These are phyloP conservation scores for Pyrrhura leucotis DNA, from an alignment of 2,797 vertebrate species.

Conservation along the genomic window DNA sequence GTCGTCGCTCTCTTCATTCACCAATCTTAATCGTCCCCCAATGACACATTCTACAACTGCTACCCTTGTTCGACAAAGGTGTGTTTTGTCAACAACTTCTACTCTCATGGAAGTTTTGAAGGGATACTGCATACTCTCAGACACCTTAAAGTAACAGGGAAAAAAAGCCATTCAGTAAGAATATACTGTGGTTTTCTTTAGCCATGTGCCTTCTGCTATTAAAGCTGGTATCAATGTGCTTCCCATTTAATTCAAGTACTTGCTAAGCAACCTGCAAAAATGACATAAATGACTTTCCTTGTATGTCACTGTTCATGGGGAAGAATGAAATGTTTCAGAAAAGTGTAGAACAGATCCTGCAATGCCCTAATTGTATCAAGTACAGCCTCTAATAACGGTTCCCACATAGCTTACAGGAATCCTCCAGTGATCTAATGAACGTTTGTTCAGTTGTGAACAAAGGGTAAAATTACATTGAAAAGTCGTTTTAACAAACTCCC, in stretches of 20 bases:
- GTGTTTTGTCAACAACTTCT: slow-evolving; percentile 97
- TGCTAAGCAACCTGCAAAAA: not conserved
- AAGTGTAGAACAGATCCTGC: not conserved
- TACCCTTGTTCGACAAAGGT: slow-evolving; percentile 94
- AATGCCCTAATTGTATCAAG: not conserved
- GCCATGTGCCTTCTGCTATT: not conserved
- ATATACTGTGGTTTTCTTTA: not conserved
- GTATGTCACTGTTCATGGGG: not conserved
- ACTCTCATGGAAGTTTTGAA: slow-evolving; percentile 98
- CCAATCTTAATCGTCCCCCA: slow-evolving; percentile 91
- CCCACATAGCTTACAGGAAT: not conserved
- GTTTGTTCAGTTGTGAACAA: not conserved
- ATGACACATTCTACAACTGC: slow-evolving; percentile 95
- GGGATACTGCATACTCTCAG: slow-evolving; percentile 94
- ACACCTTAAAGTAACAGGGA: slow-evolving; percentile 81
- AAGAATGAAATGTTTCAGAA: not conserved
- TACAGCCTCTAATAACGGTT: not conserved
- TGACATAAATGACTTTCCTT: not conserved
- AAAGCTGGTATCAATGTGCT: not conserved
- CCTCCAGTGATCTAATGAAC: not conserved
- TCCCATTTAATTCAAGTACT: not conserved
- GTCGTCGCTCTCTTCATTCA: slow-evolving; percentile 96
- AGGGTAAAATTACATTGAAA: not conserved
- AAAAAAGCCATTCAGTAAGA: not conserved
- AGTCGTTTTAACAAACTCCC: not conserved